Base-by-base conservation (phyloP, 53 echinoderm and acorn worm genomes). In the Temnopleurus reevesii region DNA sequence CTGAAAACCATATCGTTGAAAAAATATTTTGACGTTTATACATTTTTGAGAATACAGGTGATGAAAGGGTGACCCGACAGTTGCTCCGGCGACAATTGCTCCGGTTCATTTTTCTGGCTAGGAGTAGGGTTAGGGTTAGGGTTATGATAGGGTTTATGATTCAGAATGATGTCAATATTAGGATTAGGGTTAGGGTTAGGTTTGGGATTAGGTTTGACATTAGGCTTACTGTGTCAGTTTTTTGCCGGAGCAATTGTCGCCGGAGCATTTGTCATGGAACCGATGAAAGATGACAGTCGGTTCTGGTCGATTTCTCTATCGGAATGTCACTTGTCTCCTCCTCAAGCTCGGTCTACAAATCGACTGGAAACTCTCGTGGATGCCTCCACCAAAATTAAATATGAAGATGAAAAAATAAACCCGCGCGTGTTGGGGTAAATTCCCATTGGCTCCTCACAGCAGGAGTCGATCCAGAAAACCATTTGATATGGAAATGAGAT, bases 381-480 rank as follows among this genome's bases (percentile, higher is more conserved):
- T 33, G 63, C 18, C 38, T 71, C 71, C 21, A n/a, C 71, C 71
- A 66, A 51, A 87, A 34, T 36, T 49, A 86, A 26, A 64, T n/a
- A 66, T 66, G 36, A 38, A 59, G 65, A 65, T 23, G 54, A 45
- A 87, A 66, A 66, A 71, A 65, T 29, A 66, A 87, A 65, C 28
- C 88, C 23, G 79, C 79, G 79, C 79, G 79, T 79, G 79, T 47
- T 79, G 79, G 49, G 49, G 71, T 33, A 46, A 45, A 47, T 27
- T 47, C 88, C 53, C 53, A 87, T 87, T 87, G 88, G 88, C 88
- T 53, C 4, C n/a, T 19, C 66, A 6, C 88, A 49, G 55, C 53
- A 49, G 88, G 49, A 87, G 71, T 66, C 46, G 59, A 24, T 87
- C 66, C 19, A 86, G 58, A 59, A 59, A 86, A 71, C 36, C 88